Conservation (phyloP, 2,113 vertebrate species). For the Phoenicopterus ruber region DNA sequence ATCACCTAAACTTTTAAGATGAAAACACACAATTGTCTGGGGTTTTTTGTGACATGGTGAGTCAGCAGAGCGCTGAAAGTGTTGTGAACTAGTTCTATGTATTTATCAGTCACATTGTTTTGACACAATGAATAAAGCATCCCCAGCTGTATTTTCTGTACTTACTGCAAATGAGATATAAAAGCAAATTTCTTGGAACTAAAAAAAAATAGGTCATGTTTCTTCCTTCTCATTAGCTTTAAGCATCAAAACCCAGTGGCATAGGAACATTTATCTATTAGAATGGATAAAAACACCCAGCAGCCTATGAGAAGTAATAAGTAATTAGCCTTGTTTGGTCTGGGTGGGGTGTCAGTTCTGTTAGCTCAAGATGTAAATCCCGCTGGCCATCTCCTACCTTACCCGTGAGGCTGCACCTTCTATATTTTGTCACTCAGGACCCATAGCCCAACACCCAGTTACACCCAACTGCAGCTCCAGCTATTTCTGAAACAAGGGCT, state of each 20-base stretch:
- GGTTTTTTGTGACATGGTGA: neutral
- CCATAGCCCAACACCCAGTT: neutral
- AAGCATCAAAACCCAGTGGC: neutral
- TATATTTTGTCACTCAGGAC: neutral
- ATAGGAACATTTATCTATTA: neutral
- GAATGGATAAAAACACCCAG: neutral
- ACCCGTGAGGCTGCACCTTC: neutral
- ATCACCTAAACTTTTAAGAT: neutral
- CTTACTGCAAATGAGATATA: neutral
- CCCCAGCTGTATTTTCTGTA: neutral
- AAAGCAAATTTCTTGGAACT: neutral
- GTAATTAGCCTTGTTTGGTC: neutral
- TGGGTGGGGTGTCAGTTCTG: neutral
- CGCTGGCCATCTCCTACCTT: neutral
- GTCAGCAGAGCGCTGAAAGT: neutral
- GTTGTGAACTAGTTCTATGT: neutral
- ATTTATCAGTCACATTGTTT: neutral
- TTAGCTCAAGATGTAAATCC: neutral
- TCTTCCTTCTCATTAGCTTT: neutral
- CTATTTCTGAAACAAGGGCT: neutral
- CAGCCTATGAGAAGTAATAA: neutral
- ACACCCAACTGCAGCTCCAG: neutral
- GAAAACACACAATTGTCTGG: neutral
- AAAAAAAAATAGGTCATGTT: neutral
- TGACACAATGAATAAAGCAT: constrained; percentile 8